phyloP scores from a whole-genome alignment of 1,140 invertebrate genomes.

The Drosophila ananassae region DNA sequence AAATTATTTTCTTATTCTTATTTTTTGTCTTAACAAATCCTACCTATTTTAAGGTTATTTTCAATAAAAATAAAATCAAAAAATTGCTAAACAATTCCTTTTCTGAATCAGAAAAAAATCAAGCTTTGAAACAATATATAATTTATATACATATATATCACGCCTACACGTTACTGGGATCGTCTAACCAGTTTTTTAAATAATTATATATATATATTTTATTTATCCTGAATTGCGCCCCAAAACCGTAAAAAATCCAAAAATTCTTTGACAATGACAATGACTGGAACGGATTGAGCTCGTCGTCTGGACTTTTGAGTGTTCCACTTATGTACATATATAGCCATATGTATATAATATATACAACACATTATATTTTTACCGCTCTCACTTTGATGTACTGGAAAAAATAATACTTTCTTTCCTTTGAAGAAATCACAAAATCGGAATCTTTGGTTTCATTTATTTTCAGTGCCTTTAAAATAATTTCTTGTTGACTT shows the following conservation, averaged over 20 bases:
- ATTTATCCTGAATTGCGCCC: slow-evolving; percentile 48
- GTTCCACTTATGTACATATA: slow-evolving; percentile 31
- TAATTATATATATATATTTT: slow-evolving; percentile 1
- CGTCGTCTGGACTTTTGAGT: slow-evolving; percentile 11
- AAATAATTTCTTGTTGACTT: slow-evolving; percentile 12
- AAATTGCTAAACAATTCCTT: slow-evolving; percentile 16
- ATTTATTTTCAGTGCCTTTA: slow-evolving; percentile 9
- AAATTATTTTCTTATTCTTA: too few species aligned
- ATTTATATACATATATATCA: slow-evolving; percentile 13
- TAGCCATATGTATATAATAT: slow-evolving; percentile 19
- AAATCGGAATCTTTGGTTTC: background rate
- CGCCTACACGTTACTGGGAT: slow-evolving; percentile 48
- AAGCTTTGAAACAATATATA: background rate
- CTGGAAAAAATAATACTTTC: slow-evolving; percentile 4
- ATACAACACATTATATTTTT: slow-evolving; percentile 1
- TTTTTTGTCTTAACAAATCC: too few species aligned
- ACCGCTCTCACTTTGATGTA: background rate
- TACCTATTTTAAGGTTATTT: too few species aligned
- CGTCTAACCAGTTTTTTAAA: slow-evolving; percentile 54
- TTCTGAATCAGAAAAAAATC: slow-evolving; percentile 20
- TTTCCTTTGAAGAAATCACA: background rate
- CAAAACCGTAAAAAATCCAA: slow-evolving; percentile 39
- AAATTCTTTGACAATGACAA: slow-evolving; percentile 78
- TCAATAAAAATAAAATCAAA: background rate
- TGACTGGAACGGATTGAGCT: slow-evolving; percentile 31